Evolutionary conservation across 2,888 invertebrate species (phyloP).

Genomic region (Protodeltote pygarga): DNA sequence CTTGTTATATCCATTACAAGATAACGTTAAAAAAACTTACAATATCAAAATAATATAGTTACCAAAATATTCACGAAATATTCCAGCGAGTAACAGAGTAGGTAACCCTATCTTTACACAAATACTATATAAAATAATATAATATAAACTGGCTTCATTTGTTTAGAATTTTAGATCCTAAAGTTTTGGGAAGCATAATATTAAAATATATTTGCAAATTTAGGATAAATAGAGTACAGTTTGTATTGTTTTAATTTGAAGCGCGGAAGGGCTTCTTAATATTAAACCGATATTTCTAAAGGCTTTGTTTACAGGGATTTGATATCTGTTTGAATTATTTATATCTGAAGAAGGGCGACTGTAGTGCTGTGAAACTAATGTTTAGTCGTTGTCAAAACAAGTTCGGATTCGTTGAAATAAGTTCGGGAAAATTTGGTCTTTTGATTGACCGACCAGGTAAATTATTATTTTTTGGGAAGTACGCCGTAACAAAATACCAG

Average conservation of each 20-base stretch:
- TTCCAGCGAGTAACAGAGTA: conserved; percentile 43
- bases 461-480: no score
- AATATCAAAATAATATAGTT: no score
- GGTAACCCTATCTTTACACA: conserved; percentile 3
- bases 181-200: conserved; percentile 41
- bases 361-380: no score
- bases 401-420: no score
- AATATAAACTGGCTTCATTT: conserved; percentile 16
- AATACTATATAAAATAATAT: conserved; percentile 14
- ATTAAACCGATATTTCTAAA: conserved; percentile 20
- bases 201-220: conserved; percentile 45
- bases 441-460: no score
- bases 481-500: no score
- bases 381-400: no score
- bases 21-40: background rate
- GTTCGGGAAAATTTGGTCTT: no score
- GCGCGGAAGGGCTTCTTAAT: conserved; percentile 20
- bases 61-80: conserved; percentile 11
- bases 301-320: background rate
- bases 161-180: conserved; percentile 10
- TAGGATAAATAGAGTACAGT: conserved; percentile 32
- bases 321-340: background rate
- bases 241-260: conserved; percentile 13
- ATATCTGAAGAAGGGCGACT: no score
- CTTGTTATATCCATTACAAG: background rate